phyloP scores from a whole-genome alignment of 1,140 invertebrate genomes.

The Hyposmocoma kahamanoa region DNA sequence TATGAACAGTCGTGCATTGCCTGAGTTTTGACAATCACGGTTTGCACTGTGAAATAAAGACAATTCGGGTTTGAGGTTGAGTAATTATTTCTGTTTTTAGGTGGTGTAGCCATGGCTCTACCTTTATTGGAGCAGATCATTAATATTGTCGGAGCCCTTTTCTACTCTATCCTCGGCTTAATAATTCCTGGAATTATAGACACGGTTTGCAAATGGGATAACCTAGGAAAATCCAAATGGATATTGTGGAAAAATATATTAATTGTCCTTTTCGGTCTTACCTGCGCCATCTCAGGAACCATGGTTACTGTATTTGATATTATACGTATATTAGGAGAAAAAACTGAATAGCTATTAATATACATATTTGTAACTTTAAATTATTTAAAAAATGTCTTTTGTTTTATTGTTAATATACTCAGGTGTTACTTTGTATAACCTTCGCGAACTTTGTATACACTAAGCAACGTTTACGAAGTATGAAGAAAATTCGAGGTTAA shows the following conservation, averaged over 20 bases:
- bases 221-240: conserved; percentile 78
- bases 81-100: conserved; percentile 56
- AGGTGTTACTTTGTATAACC: too few species aligned
- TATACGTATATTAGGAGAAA: conserved; percentile 26
- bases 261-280: conserved; percentile 75
- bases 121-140: conserved; percentile 91
- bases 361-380: too few species aligned
- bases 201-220: conserved; percentile 79
- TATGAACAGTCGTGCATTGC: too few species aligned
- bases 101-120: conserved; percentile 82
- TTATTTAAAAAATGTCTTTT: too few species aligned
- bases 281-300: conserved; percentile 78
- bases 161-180: conserved; percentile 87
- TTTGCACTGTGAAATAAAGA: too few species aligned
- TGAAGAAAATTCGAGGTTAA: too few species aligned
- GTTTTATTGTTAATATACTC: too few species aligned
- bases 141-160: conserved; percentile 90
- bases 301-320: conserved; percentile 50
- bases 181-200: conserved; percentile 91
- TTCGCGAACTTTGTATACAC: too few species aligned
- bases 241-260: conserved; percentile 79
- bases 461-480: too few species aligned
- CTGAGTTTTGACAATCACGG: too few species aligned
- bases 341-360: conserved; percentile 21
- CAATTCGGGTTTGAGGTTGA: background rate